Evolutionary conservation across 2,888 invertebrate species (phyloP).

Genomic region (Doris montereyensis): DNA sequence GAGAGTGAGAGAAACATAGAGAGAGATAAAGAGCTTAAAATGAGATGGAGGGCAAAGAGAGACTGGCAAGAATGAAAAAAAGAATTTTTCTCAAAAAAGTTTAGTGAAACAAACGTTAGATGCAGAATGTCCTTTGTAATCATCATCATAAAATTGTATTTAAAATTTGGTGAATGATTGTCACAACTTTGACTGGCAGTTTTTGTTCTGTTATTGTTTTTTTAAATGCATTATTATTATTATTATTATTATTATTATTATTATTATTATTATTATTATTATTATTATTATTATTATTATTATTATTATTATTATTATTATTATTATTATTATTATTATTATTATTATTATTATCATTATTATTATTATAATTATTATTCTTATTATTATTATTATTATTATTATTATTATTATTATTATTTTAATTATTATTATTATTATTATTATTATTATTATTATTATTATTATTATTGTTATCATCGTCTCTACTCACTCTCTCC

Average conservation of each 20-base stretch:
- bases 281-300: not conserved
- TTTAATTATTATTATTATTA: constrained; percentile 6
- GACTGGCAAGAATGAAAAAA: too few relatives aligned
- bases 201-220: not conserved
- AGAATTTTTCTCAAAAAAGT: too few relatives aligned
- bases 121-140: too few relatives aligned
- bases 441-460: constrained; percentile 2
- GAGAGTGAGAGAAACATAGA: too few relatives aligned
- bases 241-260: constrained; percentile 4
- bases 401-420: constrained; percentile 1
- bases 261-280: constrained; percentile 5
- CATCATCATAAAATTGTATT: too few relatives aligned
- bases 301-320: not conserved
- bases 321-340: not conserved
- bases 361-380: not conserved
- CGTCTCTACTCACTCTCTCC: constrained; percentile 50
- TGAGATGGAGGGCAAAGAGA: too few relatives aligned
- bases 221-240: too few relatives aligned
- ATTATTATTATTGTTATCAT: constrained; percentile 12
- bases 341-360: not conserved
- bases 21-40: too few relatives aligned
- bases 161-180: too few relatives aligned
- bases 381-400: constrained; percentile 1
- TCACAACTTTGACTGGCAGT: too few relatives aligned
- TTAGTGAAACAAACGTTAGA: too few relatives aligned